Percentiles rank a stretch among this genome's conserved stretches.
These are phyloP conservation scores for Acleris laterana DNA, from an alignment of 2,888 invertebrate genomes.

Conservation along the genomic window DNA sequence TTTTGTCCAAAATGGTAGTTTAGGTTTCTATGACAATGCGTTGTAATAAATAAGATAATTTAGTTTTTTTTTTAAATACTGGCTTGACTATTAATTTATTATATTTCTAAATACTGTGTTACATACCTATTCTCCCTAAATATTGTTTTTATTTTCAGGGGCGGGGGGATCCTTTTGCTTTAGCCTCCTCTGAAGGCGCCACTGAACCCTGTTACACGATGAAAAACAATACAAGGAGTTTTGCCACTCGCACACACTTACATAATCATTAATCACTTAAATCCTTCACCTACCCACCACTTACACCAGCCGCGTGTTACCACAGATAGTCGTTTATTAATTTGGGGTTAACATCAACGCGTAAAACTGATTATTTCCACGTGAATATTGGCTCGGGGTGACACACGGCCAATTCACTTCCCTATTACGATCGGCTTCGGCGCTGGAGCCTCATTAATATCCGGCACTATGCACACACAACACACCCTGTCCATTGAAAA, in stretches of 20 bases:
- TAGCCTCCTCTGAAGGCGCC: no score
- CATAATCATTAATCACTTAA: no score
- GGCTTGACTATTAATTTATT: no score
- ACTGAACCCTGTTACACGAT: no score
- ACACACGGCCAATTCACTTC: constrained; percentile 41
- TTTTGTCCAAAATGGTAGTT: no score
- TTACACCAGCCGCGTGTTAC: neutral
- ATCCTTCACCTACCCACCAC: neutral
- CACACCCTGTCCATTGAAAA: neutral
- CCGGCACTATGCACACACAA: constrained; percentile 40
- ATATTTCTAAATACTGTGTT: no score
- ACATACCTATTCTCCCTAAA: no score
- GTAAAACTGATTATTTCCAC: constrained; percentile 10
- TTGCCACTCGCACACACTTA: neutral
- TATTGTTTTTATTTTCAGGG: no score
- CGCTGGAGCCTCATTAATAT: constrained; percentile 44
- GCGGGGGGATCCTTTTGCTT: no score
- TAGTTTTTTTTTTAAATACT: no score
- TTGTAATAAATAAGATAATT: no score
- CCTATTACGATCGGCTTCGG: constrained; percentile 43
- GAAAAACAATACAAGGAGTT: neutral
- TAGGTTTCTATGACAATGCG: no score
- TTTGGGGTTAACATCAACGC: neutral
- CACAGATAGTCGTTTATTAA: constrained; percentile 17
- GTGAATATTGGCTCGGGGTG: constrained; percentile 25